A percentile compares a stretch with the other conserved stretches of the same genome.
Conservation (phyloP, 2,113 vertebrate species). For the Myotis yumanensis region DNA sequence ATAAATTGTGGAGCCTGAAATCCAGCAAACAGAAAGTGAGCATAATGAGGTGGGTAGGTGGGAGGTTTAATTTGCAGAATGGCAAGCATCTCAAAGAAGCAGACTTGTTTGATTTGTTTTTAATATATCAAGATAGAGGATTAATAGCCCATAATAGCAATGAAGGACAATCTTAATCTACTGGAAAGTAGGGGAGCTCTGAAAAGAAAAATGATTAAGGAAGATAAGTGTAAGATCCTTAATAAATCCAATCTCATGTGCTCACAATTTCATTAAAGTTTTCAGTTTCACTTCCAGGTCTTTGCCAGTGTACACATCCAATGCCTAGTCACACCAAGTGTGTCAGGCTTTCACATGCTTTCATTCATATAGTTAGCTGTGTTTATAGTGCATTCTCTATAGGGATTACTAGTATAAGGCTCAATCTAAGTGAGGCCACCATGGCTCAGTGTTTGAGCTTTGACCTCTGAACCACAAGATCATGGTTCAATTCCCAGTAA, state of each 20-base stretch:
- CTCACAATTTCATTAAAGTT: background rate
- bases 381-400: background rate
- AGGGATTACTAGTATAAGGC: background rate
- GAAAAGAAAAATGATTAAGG: background rate
- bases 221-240: background rate
- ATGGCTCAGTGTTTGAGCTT: too few relatives aligned
- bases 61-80: background rate
- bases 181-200: background rate
- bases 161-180: background rate
- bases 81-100: background rate
- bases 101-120: background rate
- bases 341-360: background rate
- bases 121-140: background rate
- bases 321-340: background rate
- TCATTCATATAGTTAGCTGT: background rate
- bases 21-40: background rate
- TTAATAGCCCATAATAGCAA: background rate
- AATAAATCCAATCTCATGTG: background rate
- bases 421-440: background rate
- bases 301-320: background rate
- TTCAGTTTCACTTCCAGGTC: background rate
- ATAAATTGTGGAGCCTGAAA: background rate
- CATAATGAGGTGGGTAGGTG: background rate
- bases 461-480: too few relatives aligned
- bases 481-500: too few relatives aligned